Evolutionary conservation across 2,888 invertebrate genomes (phyloP).

Genomic region (Congeria kusceri): DNA sequence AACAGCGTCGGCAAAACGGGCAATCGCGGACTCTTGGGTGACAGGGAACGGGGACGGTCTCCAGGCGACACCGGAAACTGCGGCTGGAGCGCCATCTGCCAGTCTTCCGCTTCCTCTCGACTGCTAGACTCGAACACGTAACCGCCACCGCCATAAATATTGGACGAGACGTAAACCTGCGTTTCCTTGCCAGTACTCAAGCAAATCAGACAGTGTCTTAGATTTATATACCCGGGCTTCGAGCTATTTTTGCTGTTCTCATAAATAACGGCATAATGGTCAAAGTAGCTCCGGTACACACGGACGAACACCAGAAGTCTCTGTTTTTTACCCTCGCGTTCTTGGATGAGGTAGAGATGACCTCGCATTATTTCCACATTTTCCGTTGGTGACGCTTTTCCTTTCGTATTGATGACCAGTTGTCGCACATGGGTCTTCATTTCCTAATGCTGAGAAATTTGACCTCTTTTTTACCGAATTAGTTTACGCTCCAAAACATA

Average conservation of each 20-base stretch:
- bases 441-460: too few species aligned
- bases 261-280: conserved; percentile 75
- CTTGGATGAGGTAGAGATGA: conserved; percentile 65
- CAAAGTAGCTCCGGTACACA: conserved; percentile 74
- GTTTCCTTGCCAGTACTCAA: conserved; percentile 49
- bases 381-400: too few species aligned
- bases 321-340: conserved; percentile 51
- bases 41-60: conserved; percentile 66
- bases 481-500: too few species aligned
- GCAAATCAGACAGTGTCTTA: conserved; percentile 71
- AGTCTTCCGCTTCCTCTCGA: conserved; percentile 56
- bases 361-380: conserved; percentile 64
- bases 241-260: conserved; percentile 69
- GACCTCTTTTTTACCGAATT: too few species aligned
- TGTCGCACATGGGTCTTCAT: too few species aligned
- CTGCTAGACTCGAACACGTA: conserved; percentile 66
- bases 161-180: conserved; percentile 68
- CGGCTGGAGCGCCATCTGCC: conserved; percentile 69
- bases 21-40: conserved; percentile 71
- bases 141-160: conserved; percentile 73
- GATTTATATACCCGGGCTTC: conserved; percentile 69
- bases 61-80: conserved; percentile 60
- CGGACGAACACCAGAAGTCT: conserved; percentile 71
- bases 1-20: conserved; percentile 74
- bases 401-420: too few species aligned